These are phyloP conservation scores for Anguilla megastoma DNA, from an alignment of 2,797 vertebrate species.

Conservation along the genomic window DNA sequence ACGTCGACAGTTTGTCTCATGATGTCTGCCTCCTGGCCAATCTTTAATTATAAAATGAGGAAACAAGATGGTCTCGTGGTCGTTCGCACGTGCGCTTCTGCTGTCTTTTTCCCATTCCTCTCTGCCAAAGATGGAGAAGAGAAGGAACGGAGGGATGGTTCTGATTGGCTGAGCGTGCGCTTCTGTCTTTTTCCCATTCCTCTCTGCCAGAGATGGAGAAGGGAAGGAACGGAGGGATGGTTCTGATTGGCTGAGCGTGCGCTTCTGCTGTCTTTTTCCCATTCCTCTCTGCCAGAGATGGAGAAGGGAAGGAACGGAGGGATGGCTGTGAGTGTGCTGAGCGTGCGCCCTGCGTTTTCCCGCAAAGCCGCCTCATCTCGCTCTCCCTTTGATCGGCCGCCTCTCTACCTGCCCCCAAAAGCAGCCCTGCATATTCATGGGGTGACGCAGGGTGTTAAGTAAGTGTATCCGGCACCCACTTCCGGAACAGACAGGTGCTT, in stretches of 20 bases:
- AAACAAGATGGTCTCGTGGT: background rate
- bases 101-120: too few relatives aligned
- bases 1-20: background rate
- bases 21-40: background rate
- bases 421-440: slow-evolving; percentile 16
- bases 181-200: background rate
- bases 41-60: background rate
- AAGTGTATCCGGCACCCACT: background rate
- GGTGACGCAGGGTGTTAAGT: background rate
- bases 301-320: background rate
- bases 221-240: background rate
- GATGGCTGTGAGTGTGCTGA: slow-evolving; percentile 1
- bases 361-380: slow-evolving; percentile 30
- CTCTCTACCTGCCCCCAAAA: slow-evolving; percentile 15
- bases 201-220: background rate
- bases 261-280: background rate
- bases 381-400: background rate
- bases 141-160: too few relatives aligned
- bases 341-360: background rate
- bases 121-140: too few relatives aligned
- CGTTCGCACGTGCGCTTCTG: background rate
- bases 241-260: background rate
- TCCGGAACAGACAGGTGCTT: background rate
- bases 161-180: too few relatives aligned
- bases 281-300: background rate